A percentile compares a stretch with the other conserved stretches of the same genome.
phyloP scores from a whole-genome alignment of 2,888 invertebrate species.

The Morpho deidamia region DNA sequence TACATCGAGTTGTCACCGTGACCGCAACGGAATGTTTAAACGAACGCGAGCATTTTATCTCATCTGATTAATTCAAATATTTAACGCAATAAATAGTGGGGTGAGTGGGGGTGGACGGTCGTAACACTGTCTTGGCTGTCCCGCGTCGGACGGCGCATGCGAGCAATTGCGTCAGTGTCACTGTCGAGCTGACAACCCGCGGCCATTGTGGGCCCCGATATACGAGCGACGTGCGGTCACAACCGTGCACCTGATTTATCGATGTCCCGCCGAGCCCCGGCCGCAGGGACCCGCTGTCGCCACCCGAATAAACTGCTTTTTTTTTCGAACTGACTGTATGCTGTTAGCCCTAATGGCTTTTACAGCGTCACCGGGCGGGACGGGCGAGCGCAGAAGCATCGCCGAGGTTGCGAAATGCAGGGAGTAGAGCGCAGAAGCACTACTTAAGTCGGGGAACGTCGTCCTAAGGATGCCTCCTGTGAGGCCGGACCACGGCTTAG shows the following conservation, averaged over 20 bases:
- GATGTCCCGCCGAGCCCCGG: constrained; percentile 54
- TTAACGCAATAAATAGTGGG: constrained; percentile 71
- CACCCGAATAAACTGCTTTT: no score
- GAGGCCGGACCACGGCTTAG: no score
- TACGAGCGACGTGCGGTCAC: constrained; percentile 51
- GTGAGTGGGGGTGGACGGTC: constrained; percentile 38
- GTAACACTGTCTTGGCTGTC: constrained; percentile 37
- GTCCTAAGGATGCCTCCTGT: no score
- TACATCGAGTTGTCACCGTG: constrained; percentile 74
- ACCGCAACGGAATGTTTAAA: constrained; percentile 73
- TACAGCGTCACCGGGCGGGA: no score
- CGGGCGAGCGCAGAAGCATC: no score
- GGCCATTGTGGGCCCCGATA: constrained; percentile 66
- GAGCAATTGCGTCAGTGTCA: constrained; percentile 72
- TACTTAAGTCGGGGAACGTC: no score
- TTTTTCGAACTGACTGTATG: no score
- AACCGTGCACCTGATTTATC: constrained; percentile 69
- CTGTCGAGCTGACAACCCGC: constrained; percentile 63
- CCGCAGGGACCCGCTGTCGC: constrained; percentile 59
- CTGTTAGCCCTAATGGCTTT: no score
- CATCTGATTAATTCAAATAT: constrained; percentile 78
- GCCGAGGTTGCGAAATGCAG: no score
- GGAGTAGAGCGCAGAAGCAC: no score
- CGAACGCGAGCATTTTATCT: constrained; percentile 72
- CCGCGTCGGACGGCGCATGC: constrained; percentile 53